phyloP scores from a whole-genome alignment of 2,888 invertebrate genomes.

The Anaspis maculata region DNA sequence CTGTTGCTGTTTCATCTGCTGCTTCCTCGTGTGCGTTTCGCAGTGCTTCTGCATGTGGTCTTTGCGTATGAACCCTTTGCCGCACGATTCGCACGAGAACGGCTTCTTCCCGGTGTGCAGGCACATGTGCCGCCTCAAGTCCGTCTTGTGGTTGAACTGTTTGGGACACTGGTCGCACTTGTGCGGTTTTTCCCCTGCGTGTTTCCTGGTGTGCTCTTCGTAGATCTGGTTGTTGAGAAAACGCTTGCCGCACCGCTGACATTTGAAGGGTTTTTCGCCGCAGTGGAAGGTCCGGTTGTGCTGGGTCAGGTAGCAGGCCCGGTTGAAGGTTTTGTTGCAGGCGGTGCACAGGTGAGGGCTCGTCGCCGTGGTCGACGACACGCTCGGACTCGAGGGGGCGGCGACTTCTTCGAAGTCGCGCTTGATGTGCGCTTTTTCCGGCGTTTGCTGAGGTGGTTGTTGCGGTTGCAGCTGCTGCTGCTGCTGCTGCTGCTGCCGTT shows the following conservation, averaged over 20 bases:
- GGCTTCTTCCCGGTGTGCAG: conserved; percentile 82
- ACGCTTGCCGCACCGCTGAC: conserved; percentile 76
- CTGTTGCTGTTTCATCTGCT: too few species aligned
- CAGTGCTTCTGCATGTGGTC: conserved; percentile 87
- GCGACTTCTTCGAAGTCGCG: conserved; percentile 32
- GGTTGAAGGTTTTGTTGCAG: conserved; percentile 78
- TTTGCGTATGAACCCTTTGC: conserved; percentile 82
- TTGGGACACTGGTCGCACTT: conserved; percentile 80
- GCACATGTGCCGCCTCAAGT: conserved; percentile 78
- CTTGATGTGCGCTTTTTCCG: conserved; percentile 35
- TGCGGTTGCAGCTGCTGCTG: conserved; percentile 14
- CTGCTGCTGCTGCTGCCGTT: background rate
- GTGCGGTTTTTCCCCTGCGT: conserved; percentile 76
- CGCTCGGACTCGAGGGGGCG: conserved; percentile 17
- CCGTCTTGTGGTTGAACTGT: conserved; percentile 86
- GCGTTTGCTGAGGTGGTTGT: conserved; percentile 22
- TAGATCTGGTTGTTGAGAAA: conserved; percentile 65
- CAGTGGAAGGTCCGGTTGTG: conserved; percentile 86
- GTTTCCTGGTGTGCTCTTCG: conserved; percentile 67
- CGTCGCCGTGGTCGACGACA: conserved; percentile 5
- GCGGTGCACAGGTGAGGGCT: conserved; percentile 61
- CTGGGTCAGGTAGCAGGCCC: conserved; percentile 81
- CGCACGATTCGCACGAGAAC: conserved; percentile 71
- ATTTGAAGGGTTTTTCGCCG: conserved; percentile 80
- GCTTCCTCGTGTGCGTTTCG: conserved; percentile 67